Evolutionary conservation across 2,797 vertebrate species (phyloP).

Genomic region (Mus minutoides): DNA sequence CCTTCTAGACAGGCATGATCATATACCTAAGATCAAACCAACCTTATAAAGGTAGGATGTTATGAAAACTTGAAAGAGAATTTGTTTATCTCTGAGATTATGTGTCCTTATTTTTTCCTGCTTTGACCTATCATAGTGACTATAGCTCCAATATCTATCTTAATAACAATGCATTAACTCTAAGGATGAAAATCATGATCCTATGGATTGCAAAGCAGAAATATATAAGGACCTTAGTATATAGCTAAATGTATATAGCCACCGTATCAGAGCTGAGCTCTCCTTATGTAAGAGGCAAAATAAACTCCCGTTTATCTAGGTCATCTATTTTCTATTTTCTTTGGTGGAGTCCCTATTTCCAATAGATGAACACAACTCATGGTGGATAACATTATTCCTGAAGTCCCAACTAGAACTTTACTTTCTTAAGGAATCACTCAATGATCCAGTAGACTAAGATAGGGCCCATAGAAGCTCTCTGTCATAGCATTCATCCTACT

Average conservation of each 20-base stretch:
- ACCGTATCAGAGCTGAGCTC: background rate
- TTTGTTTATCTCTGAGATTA: background rate
- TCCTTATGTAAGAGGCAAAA: conserved; percentile 42
- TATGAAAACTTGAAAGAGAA: conserved; percentile 18
- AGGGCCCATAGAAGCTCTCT: background rate
- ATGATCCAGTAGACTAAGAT: background rate
- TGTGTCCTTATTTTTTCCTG: conserved; percentile 29
- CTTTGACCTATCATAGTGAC: conserved; percentile 1
- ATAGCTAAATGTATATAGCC: conserved; percentile 6
- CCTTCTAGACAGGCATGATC: background rate
- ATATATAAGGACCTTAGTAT: background rate
- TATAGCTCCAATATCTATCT: background rate
- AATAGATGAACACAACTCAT: conserved; percentile 36
- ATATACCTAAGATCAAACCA: conserved; percentile 48
- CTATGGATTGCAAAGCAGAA: conserved; percentile 14
- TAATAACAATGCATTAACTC: background rate
- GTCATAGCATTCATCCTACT: conserved; percentile 42
- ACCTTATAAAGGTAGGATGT: background rate
- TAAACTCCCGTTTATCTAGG: conserved; percentile 15
- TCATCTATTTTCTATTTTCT: conserved; percentile 45
- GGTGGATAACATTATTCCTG: conserved; percentile 20
- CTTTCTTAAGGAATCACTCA: background rate
- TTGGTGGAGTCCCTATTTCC: conserved; percentile 20
- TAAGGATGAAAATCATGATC: conserved; percentile 2
- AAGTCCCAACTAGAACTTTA: conserved; percentile 41